Evolutionary conservation across 2,888 invertebrate species (phyloP).

Genomic region (Augiades crinisus): DNA sequence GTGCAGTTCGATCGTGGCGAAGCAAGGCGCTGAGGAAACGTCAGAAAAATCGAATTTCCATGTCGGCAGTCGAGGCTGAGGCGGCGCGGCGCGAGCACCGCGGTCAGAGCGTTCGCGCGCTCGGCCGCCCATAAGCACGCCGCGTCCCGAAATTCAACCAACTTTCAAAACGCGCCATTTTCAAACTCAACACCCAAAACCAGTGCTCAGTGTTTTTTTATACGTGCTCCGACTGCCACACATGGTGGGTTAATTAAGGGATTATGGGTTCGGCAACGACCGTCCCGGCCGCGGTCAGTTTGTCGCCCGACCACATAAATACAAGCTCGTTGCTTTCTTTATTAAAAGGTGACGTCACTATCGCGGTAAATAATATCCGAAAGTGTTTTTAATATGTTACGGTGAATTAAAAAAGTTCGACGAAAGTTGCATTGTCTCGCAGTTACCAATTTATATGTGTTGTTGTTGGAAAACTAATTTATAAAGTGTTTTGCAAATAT

Average conservation of each 20-base stretch:
- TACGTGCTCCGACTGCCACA: slow-evolving; percentile 37
- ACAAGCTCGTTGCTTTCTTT: slow-evolving; percentile 57
- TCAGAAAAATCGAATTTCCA: slow-evolving; percentile 81
- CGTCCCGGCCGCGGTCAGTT: slow-evolving; percentile 54
- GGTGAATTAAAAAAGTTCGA: slow-evolving; percentile 17
- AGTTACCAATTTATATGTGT: slow-evolving; percentile 35
- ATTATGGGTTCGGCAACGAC: slow-evolving; percentile 65
- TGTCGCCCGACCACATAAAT: slow-evolving; percentile 62
- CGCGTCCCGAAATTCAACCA: slow-evolving; percentile 33
- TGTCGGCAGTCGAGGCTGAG: slow-evolving; percentile 76
- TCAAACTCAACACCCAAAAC: too few species aligned
- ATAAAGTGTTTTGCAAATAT: slow-evolving; percentile 10
- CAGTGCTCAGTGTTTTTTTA: slow-evolving; percentile 47
- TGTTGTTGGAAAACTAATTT: slow-evolving; percentile 33
- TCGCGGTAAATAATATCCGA: slow-evolving; percentile 50
- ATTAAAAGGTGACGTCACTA: slow-evolving; percentile 76
- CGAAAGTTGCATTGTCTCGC: slow-evolving; percentile 65
- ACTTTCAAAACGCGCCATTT: slow-evolving; percentile 39
- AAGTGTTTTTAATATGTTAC: slow-evolving; percentile 6
- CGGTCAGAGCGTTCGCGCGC: slow-evolving; percentile 70
- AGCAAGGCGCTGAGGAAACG: slow-evolving; percentile 79
- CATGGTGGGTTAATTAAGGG: slow-evolving; percentile 63
- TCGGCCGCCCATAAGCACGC: slow-evolving; percentile 30
- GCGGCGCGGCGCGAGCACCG: slow-evolving; percentile 75
- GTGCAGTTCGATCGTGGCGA: slow-evolving; percentile 75